Conservation (phyloP, 1,140 invertebrate species). For the Drosophila repleta region DNA sequence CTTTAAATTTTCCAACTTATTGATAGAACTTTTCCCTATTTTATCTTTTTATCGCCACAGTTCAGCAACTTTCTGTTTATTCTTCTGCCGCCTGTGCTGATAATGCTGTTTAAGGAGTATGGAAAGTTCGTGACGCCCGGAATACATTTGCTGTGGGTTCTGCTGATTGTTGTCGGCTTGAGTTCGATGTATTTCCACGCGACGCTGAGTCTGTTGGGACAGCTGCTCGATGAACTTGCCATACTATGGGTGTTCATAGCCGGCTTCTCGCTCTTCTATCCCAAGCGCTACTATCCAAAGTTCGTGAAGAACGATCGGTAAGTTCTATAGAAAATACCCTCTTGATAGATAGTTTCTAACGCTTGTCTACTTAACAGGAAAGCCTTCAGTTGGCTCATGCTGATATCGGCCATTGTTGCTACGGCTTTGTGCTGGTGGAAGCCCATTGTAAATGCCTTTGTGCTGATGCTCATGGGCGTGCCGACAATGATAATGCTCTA, state of each 20-base stretch:
- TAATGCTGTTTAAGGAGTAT: conserved; percentile 91
- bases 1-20: neutral
- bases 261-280: conserved; percentile 89
- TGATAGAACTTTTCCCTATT: neutral
- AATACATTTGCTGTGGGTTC: conserved; percentile 90
- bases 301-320: conserved; percentile 88
- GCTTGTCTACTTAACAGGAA: conserved; percentile 79
- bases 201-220: conserved; percentile 91
- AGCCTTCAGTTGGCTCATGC: conserved; percentile 85
- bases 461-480: conserved; percentile 89
- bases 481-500: conserved; percentile 88
- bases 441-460: conserved; percentile 91
- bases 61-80: conserved; percentile 92
- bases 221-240: conserved; percentile 91
- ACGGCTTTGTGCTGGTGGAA: conserved; percentile 89
- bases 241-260: conserved; percentile 93
- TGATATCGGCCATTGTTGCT: conserved; percentile 86
- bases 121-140: conserved; percentile 89
- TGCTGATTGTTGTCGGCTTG: conserved; percentile 91
- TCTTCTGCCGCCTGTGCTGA: conserved; percentile 90
- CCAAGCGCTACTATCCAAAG: conserved; percentile 88
- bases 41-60: conserved; percentile 82
- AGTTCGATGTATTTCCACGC: conserved; percentile 93
- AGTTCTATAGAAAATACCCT: conserved; percentile 35
- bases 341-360: neutral